Evolutionary conservation across 2,888 invertebrate genomes (phyloP), one percentile per base, ranked within the genome.

Genomic region (Leptothorax acervorum): DNA sequence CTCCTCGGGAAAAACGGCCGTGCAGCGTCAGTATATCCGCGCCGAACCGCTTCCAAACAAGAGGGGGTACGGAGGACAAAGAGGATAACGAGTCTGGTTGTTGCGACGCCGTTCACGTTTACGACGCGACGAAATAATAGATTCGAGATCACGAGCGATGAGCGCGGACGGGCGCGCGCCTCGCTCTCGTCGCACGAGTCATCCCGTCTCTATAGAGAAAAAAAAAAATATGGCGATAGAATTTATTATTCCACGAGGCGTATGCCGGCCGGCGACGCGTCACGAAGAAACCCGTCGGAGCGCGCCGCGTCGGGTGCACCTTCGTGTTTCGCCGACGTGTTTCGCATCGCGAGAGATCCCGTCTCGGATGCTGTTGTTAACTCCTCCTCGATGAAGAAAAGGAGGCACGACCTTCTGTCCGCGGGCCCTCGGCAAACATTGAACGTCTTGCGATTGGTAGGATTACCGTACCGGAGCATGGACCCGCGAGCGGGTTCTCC

Each of bases 261-360:
- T 35, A 45, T 15, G n/a, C 15, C 8, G 18, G 23, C 11, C 18
- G 18, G 39, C 76, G 65, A 63, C 75, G 45, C 75, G 75, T 75
- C 74, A 62, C 48, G 48, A 75, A 48, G 74, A 75, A 75, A 75
- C 28, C 18, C 66, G 35, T 35, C 51, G 28, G 28, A 51, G 68
- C 48, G 79, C 68, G 83, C 70, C 68, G 60, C 79, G 84, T 71
- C 88, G 65, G 65, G 51, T 66, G 66, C 51, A 18, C 75, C 45
- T 15, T 71, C 65, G 65, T 66, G 65, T 66, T 66, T 45, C 65
- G 65, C 42, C 65, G 76, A 78, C 76, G 76, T 68, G 76, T 78
- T 68, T 53, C 68, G 76, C 66, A 68, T 78, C 76, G 68, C 76
- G 76, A 78, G 68, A 60, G 68, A 78, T 78, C 76, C 42, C 66